A percentile compares a stretch with the other conserved stretches of the same genome.
Evolutionary conservation across 2,888 invertebrate genomes (phyloP).

Genomic region (Morpho deidamia): DNA sequence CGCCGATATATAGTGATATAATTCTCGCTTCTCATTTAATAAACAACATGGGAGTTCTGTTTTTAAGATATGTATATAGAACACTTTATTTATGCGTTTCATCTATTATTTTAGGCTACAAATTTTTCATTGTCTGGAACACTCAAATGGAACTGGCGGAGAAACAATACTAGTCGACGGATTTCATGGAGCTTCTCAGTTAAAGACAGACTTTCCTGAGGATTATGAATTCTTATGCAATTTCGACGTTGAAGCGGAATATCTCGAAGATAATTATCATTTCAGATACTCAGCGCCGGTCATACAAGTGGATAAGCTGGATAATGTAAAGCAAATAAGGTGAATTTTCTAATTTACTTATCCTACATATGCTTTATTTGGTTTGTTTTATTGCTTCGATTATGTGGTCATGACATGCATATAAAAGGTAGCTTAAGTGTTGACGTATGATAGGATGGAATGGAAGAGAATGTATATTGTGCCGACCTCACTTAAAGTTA

Average conservation of each 20-base stretch:
- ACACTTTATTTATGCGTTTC: too few species aligned
- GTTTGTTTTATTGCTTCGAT: too few species aligned
- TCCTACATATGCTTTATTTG: too few species aligned
- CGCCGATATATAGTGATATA: too few species aligned
- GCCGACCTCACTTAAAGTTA: too few species aligned
- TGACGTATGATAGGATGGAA: too few species aligned
- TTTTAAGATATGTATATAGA: too few species aligned
- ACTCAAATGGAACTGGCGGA: slow-evolving; percentile 81
- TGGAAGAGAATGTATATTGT: too few species aligned
- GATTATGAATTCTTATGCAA: slow-evolving; percentile 79
- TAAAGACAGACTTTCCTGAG: slow-evolving; percentile 71
- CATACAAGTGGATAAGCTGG: slow-evolving; percentile 75
- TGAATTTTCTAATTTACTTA: slow-evolving; percentile 25
- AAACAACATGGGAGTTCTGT: too few species aligned
- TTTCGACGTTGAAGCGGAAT: slow-evolving; percentile 80
- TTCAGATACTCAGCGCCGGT: slow-evolving; percentile 78
- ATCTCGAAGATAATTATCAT: slow-evolving; percentile 80
- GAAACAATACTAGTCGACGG: slow-evolving; percentile 87
- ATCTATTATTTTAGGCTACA: slow-evolving; percentile 48
- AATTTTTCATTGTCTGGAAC: slow-evolving; percentile 63
- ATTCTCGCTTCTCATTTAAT: too few species aligned
- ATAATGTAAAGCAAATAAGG: slow-evolving; percentile 81
- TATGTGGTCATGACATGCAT: too few species aligned
- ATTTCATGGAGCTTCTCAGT: slow-evolving; percentile 79
- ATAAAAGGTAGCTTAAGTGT: too few species aligned